Base-by-base conservation (phyloP, 2,888 invertebrate genomes). In the Pilophorus perplexus region DNA sequence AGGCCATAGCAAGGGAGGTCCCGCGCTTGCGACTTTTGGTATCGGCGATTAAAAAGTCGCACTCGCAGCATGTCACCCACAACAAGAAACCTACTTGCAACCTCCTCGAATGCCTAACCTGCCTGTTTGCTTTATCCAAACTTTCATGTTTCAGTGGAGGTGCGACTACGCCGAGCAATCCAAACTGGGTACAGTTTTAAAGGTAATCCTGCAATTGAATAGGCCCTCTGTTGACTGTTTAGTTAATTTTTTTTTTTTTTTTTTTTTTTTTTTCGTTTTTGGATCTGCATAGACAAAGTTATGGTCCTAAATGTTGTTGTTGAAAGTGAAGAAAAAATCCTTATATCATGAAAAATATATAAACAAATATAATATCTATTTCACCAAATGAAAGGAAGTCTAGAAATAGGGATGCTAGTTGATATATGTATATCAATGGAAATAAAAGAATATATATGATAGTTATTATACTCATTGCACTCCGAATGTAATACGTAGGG, bases 151-250 rank as follows among this genome's bases (percentile, higher is more conserved):
- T 14, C 62, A 62, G 62, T 54, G 67, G 67, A 12, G 57, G 54
- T 20, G 69, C 71, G 6, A 69, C 71, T 18, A 71, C 72, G 10
- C 71, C 72, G 6, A 72, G 70, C 66, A 74, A 74, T 67, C 72
- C 74, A n/a, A 74, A 73, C 60, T 74, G 74, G 74, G 74, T 74
- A 25, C 74, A 74, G 64, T 74, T 74, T 71, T 74, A 71, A 72
- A 59, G 25, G 64, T 20, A 16, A 23, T n/a, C n/a, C 25, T 33
- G 27, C 28, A 18, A 60, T 67, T 33, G 40, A 55, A 27, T 67
- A 62, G 62, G 62, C 62, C 28, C 59, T 44, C 37, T 28, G 44
- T 62, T 46, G 62, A 62, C 62, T 62, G 62, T 62, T 62, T n/a
- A n/a, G n/a, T n/a, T n/a, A n/a, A n/a, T n/a, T 20, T 62, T 37